Percentiles rank a stretch among this genome's conserved stretches.
phyloP scores from a whole-genome alignment of 2,113 vertebrate genomes.

The Saccopteryx bilineata region DNA sequence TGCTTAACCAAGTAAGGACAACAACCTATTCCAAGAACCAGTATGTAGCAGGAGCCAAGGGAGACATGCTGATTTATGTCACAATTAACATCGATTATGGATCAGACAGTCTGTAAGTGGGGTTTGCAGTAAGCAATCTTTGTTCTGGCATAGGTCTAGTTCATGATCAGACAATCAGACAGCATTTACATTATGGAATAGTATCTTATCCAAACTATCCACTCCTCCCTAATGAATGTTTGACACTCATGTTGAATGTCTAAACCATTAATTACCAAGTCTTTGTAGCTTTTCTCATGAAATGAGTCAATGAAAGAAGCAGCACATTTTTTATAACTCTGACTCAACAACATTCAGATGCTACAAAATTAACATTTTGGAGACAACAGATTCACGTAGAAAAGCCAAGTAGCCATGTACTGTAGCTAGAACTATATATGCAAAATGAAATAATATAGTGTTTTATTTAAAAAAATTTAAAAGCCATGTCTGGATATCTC shows the following conservation, averaged over 20 bases:
- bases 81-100: background rate
- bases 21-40: background rate
- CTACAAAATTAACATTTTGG: background rate
- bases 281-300: background rate
- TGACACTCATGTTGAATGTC: background rate
- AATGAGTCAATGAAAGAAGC: background rate
- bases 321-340: background rate
- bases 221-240: background rate
- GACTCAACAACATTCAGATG: background rate
- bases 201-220: background rate
- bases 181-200: background rate
- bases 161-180: background rate
- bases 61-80: background rate
- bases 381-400: background rate
- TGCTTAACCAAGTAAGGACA: background rate
- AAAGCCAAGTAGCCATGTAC: accelerated
- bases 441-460: background rate
- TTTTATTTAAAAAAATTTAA: background rate
- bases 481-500: no score
- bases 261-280: background rate
- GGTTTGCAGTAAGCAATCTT: background rate
- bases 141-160: background rate
- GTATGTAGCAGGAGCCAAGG: background rate
- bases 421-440: background rate
- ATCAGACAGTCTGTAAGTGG: background rate